These are phyloP conservation scores for Lindbergichthys nudifrons DNA, from an alignment of 2,797 vertebrate species.

Conservation along the genomic window DNA sequence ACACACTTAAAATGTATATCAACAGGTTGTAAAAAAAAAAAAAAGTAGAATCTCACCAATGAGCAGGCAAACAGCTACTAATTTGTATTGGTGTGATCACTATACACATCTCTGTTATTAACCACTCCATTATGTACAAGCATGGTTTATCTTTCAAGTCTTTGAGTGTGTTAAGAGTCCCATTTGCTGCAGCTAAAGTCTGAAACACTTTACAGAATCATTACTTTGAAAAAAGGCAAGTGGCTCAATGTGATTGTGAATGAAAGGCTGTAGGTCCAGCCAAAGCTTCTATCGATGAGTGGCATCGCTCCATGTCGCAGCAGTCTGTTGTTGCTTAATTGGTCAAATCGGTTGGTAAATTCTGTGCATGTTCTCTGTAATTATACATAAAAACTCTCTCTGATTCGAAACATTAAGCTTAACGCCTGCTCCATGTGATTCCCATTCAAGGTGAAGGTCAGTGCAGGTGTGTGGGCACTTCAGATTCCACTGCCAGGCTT, in stretches of 20 bases:
- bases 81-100: conserved; percentile 20
- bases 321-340: conserved; percentile 11
- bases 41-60: conserved; percentile 2
- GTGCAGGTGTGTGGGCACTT: conserved; percentile 51
- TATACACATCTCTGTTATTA: conserved; percentile 6
- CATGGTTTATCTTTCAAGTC: conserved; percentile 15
- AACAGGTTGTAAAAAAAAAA: not conserved
- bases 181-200: conserved; percentile 13
- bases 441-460: conserved; percentile 60
- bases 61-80: not conserved
- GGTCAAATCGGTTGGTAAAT: conserved; percentile 16
- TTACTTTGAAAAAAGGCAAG: conserved; percentile 26
- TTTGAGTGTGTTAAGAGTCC: conserved; percentile 3
- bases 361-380: conserved; percentile 16
- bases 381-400: conserved; percentile 34
- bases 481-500: conserved; percentile 31
- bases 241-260: conserved; percentile 14
- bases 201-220: conserved; percentile 34
- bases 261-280: not conserved
- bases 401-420: conserved; percentile 37
- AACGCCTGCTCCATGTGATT: conserved; percentile 34
- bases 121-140: conserved; percentile 16
- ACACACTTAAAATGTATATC: conserved; percentile 18
- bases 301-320: conserved; percentile 1
- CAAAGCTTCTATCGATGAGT: conserved; percentile 4